Base-by-base conservation (phyloP, 2,888 invertebrate genomes). In the Drosophila birchii region DNA sequence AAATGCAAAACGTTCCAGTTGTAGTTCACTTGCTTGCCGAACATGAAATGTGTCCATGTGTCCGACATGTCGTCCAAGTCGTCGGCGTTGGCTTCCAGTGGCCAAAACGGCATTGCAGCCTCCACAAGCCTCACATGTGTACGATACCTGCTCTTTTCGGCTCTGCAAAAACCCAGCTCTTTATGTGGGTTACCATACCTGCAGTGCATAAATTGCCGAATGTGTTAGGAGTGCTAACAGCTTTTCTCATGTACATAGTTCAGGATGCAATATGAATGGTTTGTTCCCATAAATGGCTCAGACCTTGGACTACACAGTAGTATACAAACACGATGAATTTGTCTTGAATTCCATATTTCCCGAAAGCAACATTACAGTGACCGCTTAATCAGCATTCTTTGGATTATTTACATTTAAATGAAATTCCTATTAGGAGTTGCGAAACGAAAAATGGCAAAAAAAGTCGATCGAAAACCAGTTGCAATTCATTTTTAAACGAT, bases 1-100 rank as follows among this genome's bases (percentile, higher is more conserved):
- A 71, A 62, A 78, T 77, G 78, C 78, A 71, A 76, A 81, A 69
- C 66, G 29, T 43, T 61, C 63, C 68, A 80, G 62, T 81, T 84
- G 71, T 55, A 68, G 68, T 79, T 78, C 81, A 72, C 67, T 56
- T 57, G 71, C 71, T 72, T 66, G 67, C 69, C 64, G 68, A 71
- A 69, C 71, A 72, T 78, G 61, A 72, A 79, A 81, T 63, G 69
- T 69, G 81, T 64, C 81, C 72, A 69, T 38, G 64, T 44, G 51
- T 53, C 51, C 68, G 38, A 60, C 14, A 41, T 55, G 56, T 60
- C 70, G 56, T 60, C 70, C 60, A 62, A 51, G 41, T 66, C 49
- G 41, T 39, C 49, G 18, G 51, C 43, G 57, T 67, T 63, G 44
- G 45, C 54, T 63, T 60, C 38, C 62, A 61, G 41, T 47, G 14